Conservation (phyloP, 1,140 invertebrate genomes). For the Hypothenemus hampei region DNA sequence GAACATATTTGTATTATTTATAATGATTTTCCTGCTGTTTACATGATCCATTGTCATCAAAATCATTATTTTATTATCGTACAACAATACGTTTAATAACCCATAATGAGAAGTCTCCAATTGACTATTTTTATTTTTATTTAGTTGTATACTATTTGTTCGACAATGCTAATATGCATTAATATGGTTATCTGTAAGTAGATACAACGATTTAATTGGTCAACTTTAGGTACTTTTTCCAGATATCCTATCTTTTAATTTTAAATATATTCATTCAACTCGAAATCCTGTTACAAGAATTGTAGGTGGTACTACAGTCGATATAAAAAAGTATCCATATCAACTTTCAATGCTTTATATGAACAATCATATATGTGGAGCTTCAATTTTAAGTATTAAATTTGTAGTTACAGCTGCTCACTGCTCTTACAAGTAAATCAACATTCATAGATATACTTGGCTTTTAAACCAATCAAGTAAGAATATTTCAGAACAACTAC, state of each 20-base stretch:
- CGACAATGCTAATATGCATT: not conserved
- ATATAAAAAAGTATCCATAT: slow-evolving; percentile 13
- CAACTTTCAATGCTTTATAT: slow-evolving; percentile 13
- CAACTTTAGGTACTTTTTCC: not conserved
- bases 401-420: slow-evolving; percentile 17
- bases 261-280: too few relatives aligned
- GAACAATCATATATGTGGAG: slow-evolving; percentile 14
- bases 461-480: not conserved
- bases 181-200: not conserved
- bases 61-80: not conserved
- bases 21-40: too few relatives aligned
- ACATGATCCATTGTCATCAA: not conserved
- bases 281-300: too few relatives aligned
- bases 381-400: slow-evolving; percentile 11
- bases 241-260: not conserved
- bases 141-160: not conserved
- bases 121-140: not conserved
- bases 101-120: not conserved
- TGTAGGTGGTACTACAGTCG: slow-evolving; percentile 5
- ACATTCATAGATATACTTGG: not conserved
- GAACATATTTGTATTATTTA: not conserved
- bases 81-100: not conserved
- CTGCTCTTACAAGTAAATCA: slow-evolving; percentile 2
- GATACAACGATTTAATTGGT: not conserved
- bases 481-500: not conserved